These are phyloP conservation scores for Telmatochromis sp. DNA, from an alignment of 2,113 vertebrate species.

Conservation along the genomic window DNA sequence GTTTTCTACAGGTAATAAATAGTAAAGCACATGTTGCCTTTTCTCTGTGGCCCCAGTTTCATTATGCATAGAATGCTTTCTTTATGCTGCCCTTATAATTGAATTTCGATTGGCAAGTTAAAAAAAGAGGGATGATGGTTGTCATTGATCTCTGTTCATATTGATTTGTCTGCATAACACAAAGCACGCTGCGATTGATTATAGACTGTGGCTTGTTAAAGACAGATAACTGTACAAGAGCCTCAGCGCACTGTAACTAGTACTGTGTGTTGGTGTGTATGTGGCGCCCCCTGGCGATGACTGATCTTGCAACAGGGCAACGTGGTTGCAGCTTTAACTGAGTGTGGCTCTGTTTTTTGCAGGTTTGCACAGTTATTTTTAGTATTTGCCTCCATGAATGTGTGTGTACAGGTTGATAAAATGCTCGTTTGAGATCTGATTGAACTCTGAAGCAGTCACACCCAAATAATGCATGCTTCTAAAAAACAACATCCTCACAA, in stretches of 20 bases:
- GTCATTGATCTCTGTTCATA: slow-evolving; percentile 56
- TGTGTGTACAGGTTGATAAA: neutral
- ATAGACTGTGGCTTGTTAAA: slow-evolving; percentile 6
- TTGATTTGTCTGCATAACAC: slow-evolving; percentile 64
- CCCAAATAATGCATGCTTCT: rapidly evolving
- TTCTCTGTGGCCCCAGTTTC: neutral
- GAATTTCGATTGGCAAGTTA: slow-evolving; percentile 62
- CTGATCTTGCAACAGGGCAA: neutral
- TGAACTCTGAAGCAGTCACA: neutral
- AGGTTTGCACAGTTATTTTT: neutral
- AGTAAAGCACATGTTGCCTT: neutral
- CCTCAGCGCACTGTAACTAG: neutral
- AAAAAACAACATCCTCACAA: neutral
- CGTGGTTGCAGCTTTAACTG: neutral
- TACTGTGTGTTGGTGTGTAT: neutral
- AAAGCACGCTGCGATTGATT: slow-evolving; percentile 41
- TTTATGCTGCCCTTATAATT: slow-evolving; percentile 55
- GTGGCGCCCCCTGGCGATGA: slow-evolving; percentile 41
- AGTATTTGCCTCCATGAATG: neutral
- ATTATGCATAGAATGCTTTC: neutral
- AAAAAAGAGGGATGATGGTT: slow-evolving; percentile 58
- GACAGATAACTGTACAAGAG: neutral
- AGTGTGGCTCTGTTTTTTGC: neutral
- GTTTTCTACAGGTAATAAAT: neutral
- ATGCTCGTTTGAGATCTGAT: neutral